Percentiles rank a stretch among this genome's conserved stretches.
Evolutionary conservation across 2,888 invertebrate species (phyloP).

Genomic region (Iphiclides podalirius): DNA sequence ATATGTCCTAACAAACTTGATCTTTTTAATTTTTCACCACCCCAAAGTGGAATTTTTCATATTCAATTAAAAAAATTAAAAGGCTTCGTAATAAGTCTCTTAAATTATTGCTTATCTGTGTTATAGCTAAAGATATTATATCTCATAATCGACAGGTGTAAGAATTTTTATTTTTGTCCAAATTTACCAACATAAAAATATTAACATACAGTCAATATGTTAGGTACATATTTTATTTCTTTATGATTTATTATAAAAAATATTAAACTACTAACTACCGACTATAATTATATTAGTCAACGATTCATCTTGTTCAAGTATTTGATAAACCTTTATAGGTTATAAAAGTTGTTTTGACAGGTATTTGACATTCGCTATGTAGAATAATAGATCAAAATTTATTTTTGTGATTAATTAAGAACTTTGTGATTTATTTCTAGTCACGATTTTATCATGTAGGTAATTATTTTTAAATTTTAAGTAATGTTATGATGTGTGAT

Average conservation of each 20-base stretch:
- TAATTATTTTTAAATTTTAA: constrained; percentile 18
- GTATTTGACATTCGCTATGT: constrained; percentile 15
- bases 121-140: no score
- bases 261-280: not conserved
- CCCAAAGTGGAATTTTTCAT: no score
- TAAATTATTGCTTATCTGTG: no score
- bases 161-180: constrained; percentile 8
- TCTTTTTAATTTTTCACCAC: no score
- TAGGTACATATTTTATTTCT: constrained; percentile 7
- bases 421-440: constrained; percentile 23
- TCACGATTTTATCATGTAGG: constrained; percentile 18
- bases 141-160: constrained; percentile 2
- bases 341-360: constrained; percentile 15
- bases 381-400: constrained; percentile 4
- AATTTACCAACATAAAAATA: not conserved
- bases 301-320: not conserved
- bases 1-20: no score
- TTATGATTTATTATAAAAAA: not conserved
- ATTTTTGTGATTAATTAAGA: constrained; percentile 5
- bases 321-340: constrained; percentile 5
- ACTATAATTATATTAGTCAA: not conserved
- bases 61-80: no score
- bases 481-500: constrained; percentile 3
- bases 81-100: no score
- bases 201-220: constrained; percentile 8